Evolutionary conservation across 64 coral and sea anemone genomes (phyloP), one percentile per base, ranked within the genome.

Genomic region (Actinia tenebrosa): DNA sequence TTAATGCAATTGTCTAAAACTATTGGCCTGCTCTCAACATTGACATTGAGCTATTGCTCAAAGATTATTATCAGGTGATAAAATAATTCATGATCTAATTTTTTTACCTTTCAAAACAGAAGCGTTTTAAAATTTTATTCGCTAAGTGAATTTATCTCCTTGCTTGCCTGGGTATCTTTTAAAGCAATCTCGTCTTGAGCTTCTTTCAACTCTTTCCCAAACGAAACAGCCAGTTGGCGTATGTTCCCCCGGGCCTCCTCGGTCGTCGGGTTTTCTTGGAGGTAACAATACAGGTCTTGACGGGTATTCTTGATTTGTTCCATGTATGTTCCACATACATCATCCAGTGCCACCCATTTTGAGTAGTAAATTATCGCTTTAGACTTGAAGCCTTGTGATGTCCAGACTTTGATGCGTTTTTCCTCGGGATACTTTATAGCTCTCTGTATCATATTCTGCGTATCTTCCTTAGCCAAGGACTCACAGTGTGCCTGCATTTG

Each of bases 331-430:
- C 71, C 87, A 56, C 91, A 93, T 42, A 93, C 91, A 84, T 89
- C 87, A 81, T 89, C 87, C 22, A 93, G 69, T 78, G 91, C 91
- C 58, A 93, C 87, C 91, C 91, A 93, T 53, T 86, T 89, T 64
- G 87, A 84, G 86, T 93, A 93, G 60, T 93, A 86, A 11, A 16
- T 46, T 56, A 93, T 19, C 53, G 68, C 87, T 18, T 63, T 66
- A 61, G 17, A 11, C 56, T 93, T 93, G 91, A 93, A 93, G 6
- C 52, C 15, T 11, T 3, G 80, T 11, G 87, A 89, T 18, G 91
- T 93, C 91, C 91, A 93, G 37, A 86, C 54, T 82, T 86, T 89
- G n/a, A 86, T 8, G 10, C 91, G 87, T 47, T 80, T 93, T 60
- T 86, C 91, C 79, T 89, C 87, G 5, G 82, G 82, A 3, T 42